Evolutionary conservation across 1,140 invertebrate genomes (phyloP), one percentile per base, ranked within the genome.

Genomic region (Drosophila ananassae): DNA sequence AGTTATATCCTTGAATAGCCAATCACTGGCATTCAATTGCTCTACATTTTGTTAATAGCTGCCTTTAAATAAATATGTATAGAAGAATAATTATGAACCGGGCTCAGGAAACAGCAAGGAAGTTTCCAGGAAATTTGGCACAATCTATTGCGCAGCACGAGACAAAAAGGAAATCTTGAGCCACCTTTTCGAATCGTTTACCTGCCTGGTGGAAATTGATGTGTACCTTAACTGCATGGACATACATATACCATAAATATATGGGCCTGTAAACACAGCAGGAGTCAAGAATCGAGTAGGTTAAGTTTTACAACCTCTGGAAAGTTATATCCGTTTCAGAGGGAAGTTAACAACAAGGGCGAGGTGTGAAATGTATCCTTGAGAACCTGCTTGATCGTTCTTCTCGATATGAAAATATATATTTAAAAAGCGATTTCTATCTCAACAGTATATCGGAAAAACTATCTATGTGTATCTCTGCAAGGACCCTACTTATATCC

Each of bases 81-180:
- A 1, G 34, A 28, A 12, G 17, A 2, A 39, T 64, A 47, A 22
- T 34, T 54, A 44, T 61, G 58, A 50, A 32, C 24, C 47, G 47
- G 60, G 39, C 37, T 52, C 46, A 44, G 73, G 50, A 77, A 77
- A 56, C 64, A 76, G 74, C 74, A 61, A 37, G 51, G 12, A 28
- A 46, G 46, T 25, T 89, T 85, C 84, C 51, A 60, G 47, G 81
- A 87, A 87, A 61, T 87, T 39, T 69, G 17, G 56, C 39, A 48
- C 47, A 74, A 63, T 67, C 47, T 57, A 63, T 81, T 75, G 73
- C 82, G 60, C 78, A 87, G 74, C 82, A 64, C 62, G 83, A 57
- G 80, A 69, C 67, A 77, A 66, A 60, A 63, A 55, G 62, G 63
- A 69, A 52, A 77, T 72, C 68, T 71, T 74, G 44, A 51, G 71